Conservation (phyloP, 2,113 vertebrate species). For the Rhineura floridana region DNA sequence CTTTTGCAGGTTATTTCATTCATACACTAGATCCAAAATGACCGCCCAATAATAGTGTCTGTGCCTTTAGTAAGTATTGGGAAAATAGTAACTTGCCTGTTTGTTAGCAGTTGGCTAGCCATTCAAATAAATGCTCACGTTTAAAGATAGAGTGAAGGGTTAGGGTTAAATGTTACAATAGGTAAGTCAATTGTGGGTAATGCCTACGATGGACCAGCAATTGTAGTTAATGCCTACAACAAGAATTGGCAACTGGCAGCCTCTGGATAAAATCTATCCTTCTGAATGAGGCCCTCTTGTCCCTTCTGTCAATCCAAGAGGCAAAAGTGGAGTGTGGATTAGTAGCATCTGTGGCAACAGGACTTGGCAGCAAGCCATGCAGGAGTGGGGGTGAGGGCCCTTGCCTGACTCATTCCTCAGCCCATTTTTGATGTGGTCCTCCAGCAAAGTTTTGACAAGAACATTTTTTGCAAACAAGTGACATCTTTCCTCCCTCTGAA, state of each 20-base stretch:
- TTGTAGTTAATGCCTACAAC: no score
- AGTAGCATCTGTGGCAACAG: no score
- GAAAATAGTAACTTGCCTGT: neutral
- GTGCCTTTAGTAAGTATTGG: neutral
- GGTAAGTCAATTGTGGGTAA: neutral
- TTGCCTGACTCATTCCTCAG: neutral
- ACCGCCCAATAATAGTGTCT: neutral
- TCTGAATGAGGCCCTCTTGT: neutral
- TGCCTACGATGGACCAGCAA: neutral
- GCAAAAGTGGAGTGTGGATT: neutral
- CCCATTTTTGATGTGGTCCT: neutral
- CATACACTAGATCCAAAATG: neutral
- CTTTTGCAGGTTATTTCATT: no score
- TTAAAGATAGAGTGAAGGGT: neutral
- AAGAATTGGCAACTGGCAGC: neutral
- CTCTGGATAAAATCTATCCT: neutral
- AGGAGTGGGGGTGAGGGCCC: no score
- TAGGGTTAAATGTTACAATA: rapidly evolving
- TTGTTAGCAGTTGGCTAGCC: neutral
- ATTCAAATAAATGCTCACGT: neutral
- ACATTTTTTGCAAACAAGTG: neutral
- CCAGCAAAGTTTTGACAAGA: neutral
- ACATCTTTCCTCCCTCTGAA: neutral
- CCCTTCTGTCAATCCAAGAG: neutral
- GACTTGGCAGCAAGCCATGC: no score